Percentiles rank a stretch among this genome's conserved stretches.
phyloP scores from a whole-genome alignment of 2,888 invertebrate genomes.

The Steinernema scapterisci region DNA sequence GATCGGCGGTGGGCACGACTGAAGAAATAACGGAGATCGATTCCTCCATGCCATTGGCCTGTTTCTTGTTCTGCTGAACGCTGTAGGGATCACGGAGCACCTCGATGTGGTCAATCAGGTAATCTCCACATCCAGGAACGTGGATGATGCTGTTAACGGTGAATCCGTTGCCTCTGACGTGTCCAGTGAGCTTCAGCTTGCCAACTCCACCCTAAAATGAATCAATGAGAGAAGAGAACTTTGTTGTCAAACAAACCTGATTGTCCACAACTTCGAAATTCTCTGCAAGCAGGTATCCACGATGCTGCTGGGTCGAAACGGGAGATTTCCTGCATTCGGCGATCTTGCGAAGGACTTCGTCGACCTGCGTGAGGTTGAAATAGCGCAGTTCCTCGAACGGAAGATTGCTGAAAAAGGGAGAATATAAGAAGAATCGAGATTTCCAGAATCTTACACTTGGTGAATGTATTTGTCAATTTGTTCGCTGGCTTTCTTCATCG shows the following conservation, averaged over 20 bases:
- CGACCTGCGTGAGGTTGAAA: neutral
- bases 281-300: conserved; percentile 2
- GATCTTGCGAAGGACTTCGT: conserved; percentile 11
- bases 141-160: conserved; percentile 88
- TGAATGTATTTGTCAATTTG: neutral
- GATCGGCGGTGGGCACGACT: conserved; percentile 55
- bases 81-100: conserved; percentile 69
- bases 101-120: conserved; percentile 82
- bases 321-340: conserved; percentile 23
- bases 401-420: neutral
- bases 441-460: neutral
- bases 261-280: neutral
- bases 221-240: neutral
- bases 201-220: conserved; percentile 43
- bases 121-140: conserved; percentile 89
- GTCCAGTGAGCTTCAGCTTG: conserved; percentile 78
- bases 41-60: neutral
- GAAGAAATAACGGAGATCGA: conserved; percentile 34
- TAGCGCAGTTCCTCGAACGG: neutral
- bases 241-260: neutral
- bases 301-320: neutral
- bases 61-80: conserved; percentile 2
- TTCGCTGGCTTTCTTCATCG: neutral
- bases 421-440: neutral
- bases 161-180: conserved; percentile 80